Conservation (phyloP, 37 sponge, comb jelly and placozoan species). For the Chondrosia reniformis region DNA sequence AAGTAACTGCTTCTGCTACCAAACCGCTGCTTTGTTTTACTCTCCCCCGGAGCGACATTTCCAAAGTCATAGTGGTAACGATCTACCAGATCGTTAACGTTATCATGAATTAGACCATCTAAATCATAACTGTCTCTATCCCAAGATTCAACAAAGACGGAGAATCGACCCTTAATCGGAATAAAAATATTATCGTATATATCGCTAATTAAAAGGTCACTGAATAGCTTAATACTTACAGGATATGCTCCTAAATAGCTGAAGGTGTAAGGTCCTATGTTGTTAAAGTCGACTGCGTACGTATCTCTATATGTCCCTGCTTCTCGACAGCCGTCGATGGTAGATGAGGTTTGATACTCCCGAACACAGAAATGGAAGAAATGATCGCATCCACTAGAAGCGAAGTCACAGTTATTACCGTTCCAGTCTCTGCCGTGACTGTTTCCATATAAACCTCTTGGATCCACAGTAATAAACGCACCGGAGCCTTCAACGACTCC, state of each 20-base stretch:
- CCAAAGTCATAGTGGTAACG: too few species aligned
- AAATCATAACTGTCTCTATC: constrained; percentile 19
- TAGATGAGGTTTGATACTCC: neutral
- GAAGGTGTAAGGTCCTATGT: too few species aligned
- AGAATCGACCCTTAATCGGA: constrained; percentile 32
- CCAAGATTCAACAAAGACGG: constrained; percentile 21
- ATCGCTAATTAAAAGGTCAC: too few species aligned
- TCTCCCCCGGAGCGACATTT: too few species aligned
- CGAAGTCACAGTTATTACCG: neutral
- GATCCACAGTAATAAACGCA: too few species aligned
- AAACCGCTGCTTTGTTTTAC: too few species aligned
- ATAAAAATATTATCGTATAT: too few species aligned
- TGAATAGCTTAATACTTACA: too few species aligned
- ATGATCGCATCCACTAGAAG: neutral
- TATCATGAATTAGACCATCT: neutral
- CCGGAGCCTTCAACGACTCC: too few species aligned
- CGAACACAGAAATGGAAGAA: neutral
- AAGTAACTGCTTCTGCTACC: neutral
- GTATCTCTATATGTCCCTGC: neutral
- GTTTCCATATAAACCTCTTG: too few species aligned
- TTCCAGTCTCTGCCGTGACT: neutral
- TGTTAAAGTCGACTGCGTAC: neutral
- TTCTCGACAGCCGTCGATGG: too few species aligned
- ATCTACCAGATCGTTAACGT: constrained; percentile 38
- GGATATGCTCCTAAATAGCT: neutral